Conservation (phyloP, 2,113 vertebrate species). For the Aramus guarauna region DNA sequence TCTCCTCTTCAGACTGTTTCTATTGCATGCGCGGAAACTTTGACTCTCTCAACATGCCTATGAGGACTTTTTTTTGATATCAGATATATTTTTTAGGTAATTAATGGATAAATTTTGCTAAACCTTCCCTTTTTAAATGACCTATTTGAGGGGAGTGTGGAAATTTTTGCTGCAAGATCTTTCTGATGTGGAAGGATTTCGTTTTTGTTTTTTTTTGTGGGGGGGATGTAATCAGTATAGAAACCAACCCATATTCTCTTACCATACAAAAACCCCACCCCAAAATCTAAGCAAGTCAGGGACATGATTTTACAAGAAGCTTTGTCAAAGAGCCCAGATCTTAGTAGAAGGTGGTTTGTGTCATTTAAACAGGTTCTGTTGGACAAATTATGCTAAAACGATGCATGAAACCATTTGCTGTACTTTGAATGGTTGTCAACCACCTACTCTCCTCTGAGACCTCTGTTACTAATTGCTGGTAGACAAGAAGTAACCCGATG, state of each 20-base stretch:
- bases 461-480: neutral
- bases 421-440: neutral
- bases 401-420: neutral
- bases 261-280: fast-evolving
- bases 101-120: neutral
- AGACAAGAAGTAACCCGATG: neutral
- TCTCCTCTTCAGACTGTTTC: neutral
- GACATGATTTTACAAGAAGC: neutral
- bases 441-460: neutral
- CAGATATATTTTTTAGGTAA: conserved; percentile 2
- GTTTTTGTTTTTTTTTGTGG: neutral
- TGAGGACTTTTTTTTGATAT: neutral
- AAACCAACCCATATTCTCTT: neutral
- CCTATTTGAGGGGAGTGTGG: conserved; percentile 24
- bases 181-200: neutral
- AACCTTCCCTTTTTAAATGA: conserved; percentile 37
- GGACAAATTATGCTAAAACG: neutral
- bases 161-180: neutral
- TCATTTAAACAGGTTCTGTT: neutral
- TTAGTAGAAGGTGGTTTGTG: neutral
- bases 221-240: neutral
- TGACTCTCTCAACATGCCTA: neutral
- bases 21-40: neutral
- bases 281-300: neutral
- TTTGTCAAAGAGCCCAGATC: neutral